Evolutionary conservation across 35 echinoderm and acorn worm genomes (phyloP).

Genomic region (Ophiothrix spiculata): DNA sequence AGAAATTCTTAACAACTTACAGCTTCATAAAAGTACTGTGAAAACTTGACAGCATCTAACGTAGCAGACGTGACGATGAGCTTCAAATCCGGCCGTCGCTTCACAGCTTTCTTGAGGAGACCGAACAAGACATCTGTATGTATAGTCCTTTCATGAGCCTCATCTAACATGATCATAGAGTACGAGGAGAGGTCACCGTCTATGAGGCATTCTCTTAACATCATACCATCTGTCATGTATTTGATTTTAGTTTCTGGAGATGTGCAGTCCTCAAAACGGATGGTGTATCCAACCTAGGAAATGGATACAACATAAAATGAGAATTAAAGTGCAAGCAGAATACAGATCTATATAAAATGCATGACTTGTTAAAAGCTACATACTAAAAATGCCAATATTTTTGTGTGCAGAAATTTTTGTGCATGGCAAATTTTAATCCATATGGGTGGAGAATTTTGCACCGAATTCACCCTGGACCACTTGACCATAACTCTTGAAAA

Average conservation of each 20-base stretch:
- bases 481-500: no score
- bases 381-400: no score
- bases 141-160: slow-evolving; percentile 95
- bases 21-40: slow-evolving; percentile 94
- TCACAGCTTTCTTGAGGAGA: slow-evolving; percentile 87
- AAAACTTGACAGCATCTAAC: slow-evolving; percentile 95
- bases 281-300: slow-evolving; percentile 91
- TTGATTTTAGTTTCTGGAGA: slow-evolving; percentile 97
- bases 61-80: slow-evolving; percentile 94
- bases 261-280: slow-evolving; percentile 99
- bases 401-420: no score
- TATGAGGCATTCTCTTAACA: slow-evolving; percentile 87
- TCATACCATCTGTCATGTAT: slow-evolving; percentile 99
- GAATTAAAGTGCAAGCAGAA: slow-evolving; percentile 5
- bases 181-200: slow-evolving; percentile 85
- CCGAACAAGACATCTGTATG: slow-evolving; percentile 97
- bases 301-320: background rate
- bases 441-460: no score
- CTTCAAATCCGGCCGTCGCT: slow-evolving; percentile 80
- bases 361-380: no score
- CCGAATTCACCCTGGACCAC: no score
- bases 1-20: slow-evolving; percentile 34
- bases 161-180: slow-evolving; percentile 92
- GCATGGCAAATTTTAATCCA: no score
- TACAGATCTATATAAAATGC: no score